Evolutionary conservation across 2,888 invertebrate species (phyloP).

Genomic region (Psylliodes chrysocephalus): DNA sequence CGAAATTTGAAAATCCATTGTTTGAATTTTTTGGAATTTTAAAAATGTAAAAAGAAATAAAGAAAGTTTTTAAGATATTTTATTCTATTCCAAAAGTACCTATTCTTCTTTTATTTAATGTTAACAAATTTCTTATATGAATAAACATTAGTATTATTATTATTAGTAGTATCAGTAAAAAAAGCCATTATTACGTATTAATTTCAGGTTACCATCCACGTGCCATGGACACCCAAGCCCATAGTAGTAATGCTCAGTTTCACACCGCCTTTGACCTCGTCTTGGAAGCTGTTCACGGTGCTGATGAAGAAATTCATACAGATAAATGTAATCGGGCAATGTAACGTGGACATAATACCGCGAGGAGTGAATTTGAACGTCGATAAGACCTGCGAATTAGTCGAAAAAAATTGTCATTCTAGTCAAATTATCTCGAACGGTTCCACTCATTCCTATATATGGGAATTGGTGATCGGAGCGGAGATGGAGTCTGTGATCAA

Average conservation of each 20-base stretch:
- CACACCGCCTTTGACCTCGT: constrained; percentile 82
- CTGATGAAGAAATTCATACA: constrained; percentile 87
- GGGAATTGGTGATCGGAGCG: constrained; percentile 71
- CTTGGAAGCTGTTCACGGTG: constrained; percentile 85
- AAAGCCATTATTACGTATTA: no score
- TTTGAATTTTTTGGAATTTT: no score
- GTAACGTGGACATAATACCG: constrained; percentile 55
- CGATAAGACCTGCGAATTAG: constrained; percentile 51
- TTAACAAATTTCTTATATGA: no score
- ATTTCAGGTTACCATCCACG: constrained; percentile 72
- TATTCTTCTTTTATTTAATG: no score
- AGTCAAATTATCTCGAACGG: constrained; percentile 74
- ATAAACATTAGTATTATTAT: no score
- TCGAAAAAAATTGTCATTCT: constrained; percentile 54
- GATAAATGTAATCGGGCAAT: constrained; percentile 74
- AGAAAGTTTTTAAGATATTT: no score
- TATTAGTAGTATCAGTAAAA: no score
- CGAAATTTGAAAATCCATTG: no score
- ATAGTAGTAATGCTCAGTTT: constrained; percentile 82
- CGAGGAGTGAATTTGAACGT: constrained; percentile 53
- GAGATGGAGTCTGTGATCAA: constrained; percentile 66
- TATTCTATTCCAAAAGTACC: no score
- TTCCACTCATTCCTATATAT: constrained; percentile 83
- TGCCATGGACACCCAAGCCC: constrained; percentile 82
- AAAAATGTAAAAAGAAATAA: no score